A percentile compares a stretch with the other conserved stretches of the same genome.
phyloP scores from a whole-genome alignment of 2,113 vertebrate species.

The Gopherus evgoodei region DNA sequence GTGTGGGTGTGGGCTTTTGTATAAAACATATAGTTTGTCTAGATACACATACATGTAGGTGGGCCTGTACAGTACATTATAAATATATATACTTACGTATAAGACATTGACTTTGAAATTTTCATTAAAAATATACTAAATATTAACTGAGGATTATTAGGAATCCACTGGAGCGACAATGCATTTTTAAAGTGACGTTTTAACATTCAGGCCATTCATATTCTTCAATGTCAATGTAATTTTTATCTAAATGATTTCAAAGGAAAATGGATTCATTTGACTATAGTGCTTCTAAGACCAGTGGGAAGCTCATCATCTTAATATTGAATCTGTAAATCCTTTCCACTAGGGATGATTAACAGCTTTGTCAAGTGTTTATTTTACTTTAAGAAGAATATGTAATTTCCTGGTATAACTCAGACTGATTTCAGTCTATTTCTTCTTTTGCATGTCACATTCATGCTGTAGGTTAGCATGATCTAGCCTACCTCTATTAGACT shows the following conservation, averaged over 20 bases:
- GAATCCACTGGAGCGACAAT: slow-evolving; percentile 55
- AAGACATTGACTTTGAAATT: slow-evolving; percentile 33
- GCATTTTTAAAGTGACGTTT: slow-evolving; percentile 78
- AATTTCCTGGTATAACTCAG: slow-evolving; percentile 79
- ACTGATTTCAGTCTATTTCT: slow-evolving; percentile 73
- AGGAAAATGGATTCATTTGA: slow-evolving; percentile 83
- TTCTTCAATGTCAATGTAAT: slow-evolving; percentile 77
- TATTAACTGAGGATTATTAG: slow-evolving; percentile 70
- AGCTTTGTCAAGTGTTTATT: slow-evolving; percentile 86
- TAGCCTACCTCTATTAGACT: slow-evolving; percentile 77
- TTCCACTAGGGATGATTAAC: slow-evolving; percentile 84
- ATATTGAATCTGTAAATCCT: slow-evolving; percentile 85
- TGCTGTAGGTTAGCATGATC: slow-evolving; percentile 74
- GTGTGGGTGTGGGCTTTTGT: background rate
- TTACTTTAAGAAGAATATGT: slow-evolving; percentile 85
- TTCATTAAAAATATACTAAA: slow-evolving; percentile 69
- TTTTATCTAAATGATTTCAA: slow-evolving; percentile 83
- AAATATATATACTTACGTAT: background rate
- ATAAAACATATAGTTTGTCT: background rate
- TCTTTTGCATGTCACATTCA: slow-evolving; percentile 59
- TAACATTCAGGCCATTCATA: slow-evolving; percentile 78
- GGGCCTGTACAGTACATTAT: background rate
- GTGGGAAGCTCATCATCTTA: slow-evolving; percentile 83
- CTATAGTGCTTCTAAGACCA: slow-evolving; percentile 81
- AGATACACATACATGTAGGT: background rate